A percentile compares a stretch with the other conserved stretches of the same genome.
Evolutionary conservation across 1,140 invertebrate genomes (phyloP).

Genomic region (Atta colombica): DNA sequence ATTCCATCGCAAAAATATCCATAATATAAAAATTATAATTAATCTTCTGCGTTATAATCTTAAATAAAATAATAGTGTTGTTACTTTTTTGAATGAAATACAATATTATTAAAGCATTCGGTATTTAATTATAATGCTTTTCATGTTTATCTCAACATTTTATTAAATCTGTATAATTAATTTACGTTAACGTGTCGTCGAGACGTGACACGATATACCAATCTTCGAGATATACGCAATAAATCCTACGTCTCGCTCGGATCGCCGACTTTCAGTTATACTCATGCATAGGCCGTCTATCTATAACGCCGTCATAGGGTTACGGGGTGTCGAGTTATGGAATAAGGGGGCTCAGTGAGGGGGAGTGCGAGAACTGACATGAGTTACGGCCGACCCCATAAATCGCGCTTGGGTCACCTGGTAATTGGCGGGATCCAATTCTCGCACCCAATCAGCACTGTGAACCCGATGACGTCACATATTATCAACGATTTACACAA

Average conservation of each 20-base stretch:
- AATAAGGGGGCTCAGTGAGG: conserved; percentile 68
- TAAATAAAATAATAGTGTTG: background rate
- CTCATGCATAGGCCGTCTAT: conserved; percentile 56
- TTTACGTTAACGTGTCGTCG: conserved; percentile 46
- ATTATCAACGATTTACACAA: conserved; percentile 82
- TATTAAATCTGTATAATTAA: conserved; percentile 36
- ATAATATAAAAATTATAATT: background rate
- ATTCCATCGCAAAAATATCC: conserved; percentile 17
- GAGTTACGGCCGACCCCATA: conserved; percentile 84
- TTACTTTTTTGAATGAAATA: background rate
- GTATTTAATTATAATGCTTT: background rate
- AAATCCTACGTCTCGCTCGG: conserved; percentile 74
- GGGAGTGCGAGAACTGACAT: conserved; percentile 68
- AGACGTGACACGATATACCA: conserved; percentile 13
- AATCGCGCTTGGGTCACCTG: conserved; percentile 79
- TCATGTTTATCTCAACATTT: background rate
- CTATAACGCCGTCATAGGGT: conserved; percentile 62
- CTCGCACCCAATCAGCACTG: conserved; percentile 82
- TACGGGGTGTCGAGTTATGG: conserved; percentile 77
- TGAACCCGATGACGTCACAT: conserved; percentile 80
- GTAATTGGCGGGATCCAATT: conserved; percentile 84
- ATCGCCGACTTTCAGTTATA: conserved; percentile 62
- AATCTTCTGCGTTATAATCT: background rate
- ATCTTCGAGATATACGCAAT: conserved; percentile 53
- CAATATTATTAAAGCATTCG: background rate